Base-by-base conservation (phyloP, 1,140 invertebrate genomes). In the Drosophila parabipectinata region DNA sequence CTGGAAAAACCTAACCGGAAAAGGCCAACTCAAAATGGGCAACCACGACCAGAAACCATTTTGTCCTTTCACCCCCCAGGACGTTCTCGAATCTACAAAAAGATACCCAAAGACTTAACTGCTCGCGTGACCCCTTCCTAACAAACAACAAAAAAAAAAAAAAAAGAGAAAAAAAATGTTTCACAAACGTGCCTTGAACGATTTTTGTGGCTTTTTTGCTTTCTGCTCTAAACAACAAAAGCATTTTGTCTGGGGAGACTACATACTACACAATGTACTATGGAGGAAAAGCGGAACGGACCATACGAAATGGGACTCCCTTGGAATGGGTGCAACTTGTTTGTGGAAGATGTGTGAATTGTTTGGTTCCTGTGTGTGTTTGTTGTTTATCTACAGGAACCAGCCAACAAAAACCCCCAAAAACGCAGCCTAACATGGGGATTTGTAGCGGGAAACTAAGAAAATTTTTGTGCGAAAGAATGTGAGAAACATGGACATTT, bases 151-250 rank as follows among this genome's bases (percentile, higher is more conserved):
- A 32, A 9, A 8, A 32, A 8, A 32, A 9, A 8, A 32, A 8
- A 32, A 10, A 32, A 9, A 24, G 15, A 32, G 34, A 45, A 58
- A 55, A 51, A 67, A 72, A 64, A 68, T 64, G 62, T 75, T 68
- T 76, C 74, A 87, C 76, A 87, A 88, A 87, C 83, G 83, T 87
- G 83, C 83, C 83, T 67, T 88, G 72, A 88, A 87, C 83, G 84
- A 88, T 88, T 87, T 87, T 87, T 87, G 83, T 87, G 83, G 83
- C 83, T 87, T 87, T 87, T 87, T 87, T 87, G 82, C 82, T 87
- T 87, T 83, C 63, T 83, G 83, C 67, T 88, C 79, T 88, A 77
- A 88, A 88, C 83, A 88, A 88, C 79, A 87, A 88, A 83, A 87
- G 75, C 83, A 88, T 74, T 77, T 88, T 77, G 79, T 87, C 74